phyloP scores from a whole-genome alignment of 2,797 vertebrate species.

The Oreochromis grahami region DNA sequence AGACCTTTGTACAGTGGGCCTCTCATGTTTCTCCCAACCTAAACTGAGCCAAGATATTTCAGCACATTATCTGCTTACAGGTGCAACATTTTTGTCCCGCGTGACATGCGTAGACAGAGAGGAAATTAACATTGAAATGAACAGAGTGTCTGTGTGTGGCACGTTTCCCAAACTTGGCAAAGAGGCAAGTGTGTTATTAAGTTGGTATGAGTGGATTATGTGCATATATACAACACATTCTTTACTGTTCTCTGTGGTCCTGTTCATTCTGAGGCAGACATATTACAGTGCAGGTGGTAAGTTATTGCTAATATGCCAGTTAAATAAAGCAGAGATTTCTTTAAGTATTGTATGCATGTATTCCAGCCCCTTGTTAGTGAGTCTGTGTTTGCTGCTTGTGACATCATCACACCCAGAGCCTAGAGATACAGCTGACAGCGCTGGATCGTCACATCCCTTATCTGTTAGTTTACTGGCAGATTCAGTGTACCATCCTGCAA shows the following conservation, averaged over 20 bases:
- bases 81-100: slow-evolving; percentile 4
- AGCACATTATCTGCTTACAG: slow-evolving; percentile 9
- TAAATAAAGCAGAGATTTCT: not conserved
- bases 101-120: not conserved
- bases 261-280: not conserved
- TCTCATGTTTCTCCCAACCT: slow-evolving; percentile 15
- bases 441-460: not conserved
- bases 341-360: not conserved
- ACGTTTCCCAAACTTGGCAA: slow-evolving; percentile 11
- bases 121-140: slow-evolving; percentile 45
- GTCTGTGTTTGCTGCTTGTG: not conserved
- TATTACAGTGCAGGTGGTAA: not conserved
- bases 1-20: not conserved
- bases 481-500: not conserved
- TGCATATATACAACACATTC: slow-evolving; percentile 10
- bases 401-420: not conserved
- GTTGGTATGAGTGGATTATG: not conserved
- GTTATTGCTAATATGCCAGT: not conserved
- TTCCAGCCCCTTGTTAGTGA: not conserved
- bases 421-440: not conserved
- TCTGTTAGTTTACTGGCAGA: not conserved
- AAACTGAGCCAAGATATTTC: slow-evolving; percentile 6
- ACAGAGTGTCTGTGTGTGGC: slow-evolving; percentile 12
- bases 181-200: slow-evolving; percentile 6
- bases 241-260: slow-evolving; percentile 15